phyloP scores from a whole-genome alignment of 2,113 vertebrate genomes.

The Abramis brama region DNA sequence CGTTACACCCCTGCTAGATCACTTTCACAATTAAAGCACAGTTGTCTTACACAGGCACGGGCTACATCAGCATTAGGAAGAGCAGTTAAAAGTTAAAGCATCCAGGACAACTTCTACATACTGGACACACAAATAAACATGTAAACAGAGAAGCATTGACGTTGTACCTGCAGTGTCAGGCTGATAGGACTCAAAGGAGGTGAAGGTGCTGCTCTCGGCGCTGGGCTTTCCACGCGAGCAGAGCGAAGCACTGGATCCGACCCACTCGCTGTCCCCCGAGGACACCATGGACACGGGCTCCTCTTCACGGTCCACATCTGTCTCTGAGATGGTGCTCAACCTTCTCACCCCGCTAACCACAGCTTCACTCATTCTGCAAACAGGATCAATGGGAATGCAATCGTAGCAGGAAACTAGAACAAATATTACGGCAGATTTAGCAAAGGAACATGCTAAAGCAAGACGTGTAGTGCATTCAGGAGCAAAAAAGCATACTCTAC shows the following conservation, averaged over 20 bases:
- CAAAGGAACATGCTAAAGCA: neutral
- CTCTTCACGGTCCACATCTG: conserved; percentile 44
- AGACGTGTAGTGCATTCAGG: neutral
- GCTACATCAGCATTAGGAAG: neutral
- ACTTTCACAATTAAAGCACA: neutral
- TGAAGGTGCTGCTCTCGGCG: conserved; percentile 55
- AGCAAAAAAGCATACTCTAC: neutral
- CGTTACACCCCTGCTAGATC: no score
- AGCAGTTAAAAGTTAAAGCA: neutral
- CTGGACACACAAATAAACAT: neutral
- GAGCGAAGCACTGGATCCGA: conserved; percentile 56
- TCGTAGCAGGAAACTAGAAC: neutral
- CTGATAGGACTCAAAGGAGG: conserved; percentile 63
- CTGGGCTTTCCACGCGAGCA: conserved; percentile 55
- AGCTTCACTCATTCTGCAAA: neutral
- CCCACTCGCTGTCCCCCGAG: conserved; percentile 37
- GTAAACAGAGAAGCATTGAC: neutral
- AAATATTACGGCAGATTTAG: neutral
- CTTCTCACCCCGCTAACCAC: conserved; percentile 32
- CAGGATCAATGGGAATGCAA: neutral
- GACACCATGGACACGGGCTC: conserved; percentile 26
- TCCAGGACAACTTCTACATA: neutral
- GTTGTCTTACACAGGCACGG: neutral
- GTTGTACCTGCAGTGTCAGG: conserved; percentile 58
- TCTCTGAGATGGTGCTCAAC: conserved; percentile 61